These are phyloP conservation scores for Schizotus pectinicornis DNA, from an alignment of 2,888 invertebrate species.

Conservation along the genomic window DNA sequence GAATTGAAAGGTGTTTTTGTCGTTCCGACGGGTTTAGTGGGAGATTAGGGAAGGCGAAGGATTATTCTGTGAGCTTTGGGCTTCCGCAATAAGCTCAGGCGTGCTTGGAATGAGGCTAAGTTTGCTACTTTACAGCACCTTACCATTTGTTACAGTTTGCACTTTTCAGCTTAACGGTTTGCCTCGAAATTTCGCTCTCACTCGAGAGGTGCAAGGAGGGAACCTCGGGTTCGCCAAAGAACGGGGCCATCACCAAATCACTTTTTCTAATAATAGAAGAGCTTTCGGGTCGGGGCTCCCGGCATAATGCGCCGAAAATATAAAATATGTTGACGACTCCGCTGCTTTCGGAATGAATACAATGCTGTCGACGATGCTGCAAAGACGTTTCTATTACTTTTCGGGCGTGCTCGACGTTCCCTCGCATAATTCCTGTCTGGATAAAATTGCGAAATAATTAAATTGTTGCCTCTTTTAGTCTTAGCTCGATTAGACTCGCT, in stretches of 20 bases:
- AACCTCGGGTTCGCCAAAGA: not conserved
- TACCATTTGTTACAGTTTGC: conserved; percentile 44
- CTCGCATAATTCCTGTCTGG: not conserved
- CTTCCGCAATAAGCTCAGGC: conserved; percentile 51
- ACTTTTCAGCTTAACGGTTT: conserved; percentile 44
- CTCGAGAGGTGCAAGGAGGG: not conserved
- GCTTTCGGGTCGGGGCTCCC: too few species aligned
- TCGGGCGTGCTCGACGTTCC: not conserved
- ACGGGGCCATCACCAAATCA: too few species aligned
- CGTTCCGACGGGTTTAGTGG: conserved; percentile 7
- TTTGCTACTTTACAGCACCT: conserved; percentile 48
- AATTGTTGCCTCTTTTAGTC: conserved; percentile 9
- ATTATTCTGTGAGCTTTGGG: conserved; percentile 47
- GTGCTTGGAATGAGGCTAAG: conserved; percentile 54
- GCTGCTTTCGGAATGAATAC: not conserved
- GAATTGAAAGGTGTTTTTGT: conserved; percentile 24
- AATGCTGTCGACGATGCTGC: not conserved
- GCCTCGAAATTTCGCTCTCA: conserved; percentile 20
- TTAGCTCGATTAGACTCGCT: conserved; percentile 15
- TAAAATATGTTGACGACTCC: too few species aligned
- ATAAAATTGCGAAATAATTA: conserved; percentile 1
- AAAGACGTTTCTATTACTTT: conserved; percentile 1
- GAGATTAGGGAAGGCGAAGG: conserved; percentile 38
- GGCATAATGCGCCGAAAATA: too few species aligned
- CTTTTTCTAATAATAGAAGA: conserved; percentile 3